Base-by-base conservation (phyloP, 1,140 invertebrate species). In the Apis cerana region DNA sequence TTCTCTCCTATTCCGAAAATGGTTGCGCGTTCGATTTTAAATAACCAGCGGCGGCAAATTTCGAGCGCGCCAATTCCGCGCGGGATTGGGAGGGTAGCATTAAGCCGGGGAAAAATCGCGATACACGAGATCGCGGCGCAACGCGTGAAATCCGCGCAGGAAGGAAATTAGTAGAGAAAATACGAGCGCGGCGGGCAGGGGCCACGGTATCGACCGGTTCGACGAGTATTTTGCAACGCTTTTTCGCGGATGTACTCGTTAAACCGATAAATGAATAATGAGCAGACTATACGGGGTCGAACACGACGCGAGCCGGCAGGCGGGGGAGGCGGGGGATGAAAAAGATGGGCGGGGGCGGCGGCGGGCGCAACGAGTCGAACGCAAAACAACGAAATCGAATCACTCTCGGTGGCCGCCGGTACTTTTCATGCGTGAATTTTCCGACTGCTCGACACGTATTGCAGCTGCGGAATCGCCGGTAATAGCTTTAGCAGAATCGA, bases 351-450 rank as follows among this genome's bases (percentile, higher is more conserved):
- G 17, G 48, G 21, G 48, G 1, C 48, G n/a, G 27, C 5, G 59
- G 48, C 23, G 56, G 58, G 11, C 67, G 76, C 89, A 85, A 86
- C 86, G 85, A 90, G 86, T 89, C 89, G 89, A 72, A 85, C 80
- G 87, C 90, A 92, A 92, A 92, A 92, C 91, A 92, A 91, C 90
- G 82, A 92, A 92, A 93, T 93, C 90, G 90, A 92, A 93, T 92
- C 89, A 92, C 90, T 91, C 91, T 89, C 89, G 89, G 90, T 92
- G 89, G 87, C 85, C 89, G 90, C 85, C 87, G 90, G 89, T 92
- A 92, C 92, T 92, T 92, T 92, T 91, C 91, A 92, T 92, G 91
- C 90, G 91, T 92, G 92, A 93, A 93, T 92, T 92, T 92, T 91
- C 87, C 90, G 85, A 88, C 85, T 90, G 85, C 85, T 75, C 87